Conservation (phyloP, 1,140 invertebrate species). For the Musca domestica region DNA sequence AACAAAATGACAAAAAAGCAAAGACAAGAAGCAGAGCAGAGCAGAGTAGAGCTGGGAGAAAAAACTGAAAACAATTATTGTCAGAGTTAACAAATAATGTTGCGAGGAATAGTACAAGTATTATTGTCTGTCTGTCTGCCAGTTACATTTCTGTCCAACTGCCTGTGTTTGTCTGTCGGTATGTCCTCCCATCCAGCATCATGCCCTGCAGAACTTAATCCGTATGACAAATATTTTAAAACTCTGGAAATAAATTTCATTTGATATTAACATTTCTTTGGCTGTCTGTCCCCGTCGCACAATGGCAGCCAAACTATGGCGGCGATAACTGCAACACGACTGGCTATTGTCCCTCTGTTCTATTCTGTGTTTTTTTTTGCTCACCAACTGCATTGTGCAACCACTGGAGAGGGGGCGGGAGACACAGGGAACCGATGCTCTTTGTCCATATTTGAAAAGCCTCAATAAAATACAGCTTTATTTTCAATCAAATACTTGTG, state of each 20-base stretch:
- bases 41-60: background rate
- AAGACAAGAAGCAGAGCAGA: background rate
- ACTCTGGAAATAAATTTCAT: constrained; percentile 15
- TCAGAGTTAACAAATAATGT: constrained; percentile 14
- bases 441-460: no score
- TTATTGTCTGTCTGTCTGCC: background rate
- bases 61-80: constrained; percentile 1
- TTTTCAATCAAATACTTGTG: no score
- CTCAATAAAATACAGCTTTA: no score
- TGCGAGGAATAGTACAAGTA: background rate
- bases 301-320: no score
- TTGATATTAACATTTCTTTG: background rate
- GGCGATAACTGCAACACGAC: no score
- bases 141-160: background rate
- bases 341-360: no score
- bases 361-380: no score
- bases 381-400: no score
- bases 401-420: no score
- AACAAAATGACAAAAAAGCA: background rate
- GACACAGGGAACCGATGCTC: no score
- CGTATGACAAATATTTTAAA: constrained; percentile 18
- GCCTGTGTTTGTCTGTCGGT: background rate
- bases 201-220: constrained; percentile 5
- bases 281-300: no score
- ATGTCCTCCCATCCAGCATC: background rate